Conservation (phyloP, 2,888 invertebrate species). For the Drosophila trichaetosa region DNA sequence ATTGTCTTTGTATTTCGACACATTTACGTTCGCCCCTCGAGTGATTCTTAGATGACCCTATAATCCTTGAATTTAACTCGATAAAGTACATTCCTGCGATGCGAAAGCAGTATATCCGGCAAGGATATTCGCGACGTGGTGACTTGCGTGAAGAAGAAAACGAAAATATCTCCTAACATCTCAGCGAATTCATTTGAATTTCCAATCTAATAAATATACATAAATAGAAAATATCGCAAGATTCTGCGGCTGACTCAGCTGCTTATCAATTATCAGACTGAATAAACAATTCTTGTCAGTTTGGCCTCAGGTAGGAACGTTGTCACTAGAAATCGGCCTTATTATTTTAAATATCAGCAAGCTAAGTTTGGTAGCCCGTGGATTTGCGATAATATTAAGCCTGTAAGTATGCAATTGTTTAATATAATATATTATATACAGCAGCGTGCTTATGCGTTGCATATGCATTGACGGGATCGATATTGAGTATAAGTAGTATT, state of each 20-base stretch:
- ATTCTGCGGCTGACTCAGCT: neutral
- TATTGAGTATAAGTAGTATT: neutral
- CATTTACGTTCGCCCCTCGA: no score
- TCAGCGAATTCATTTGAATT: neutral
- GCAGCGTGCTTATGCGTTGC: neutral
- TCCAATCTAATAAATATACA: neutral
- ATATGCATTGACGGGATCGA: neutral
- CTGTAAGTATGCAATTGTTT: conserved; percentile 12
- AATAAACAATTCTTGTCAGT: neutral
- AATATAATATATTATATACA: neutral
- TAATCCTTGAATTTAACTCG: no score
- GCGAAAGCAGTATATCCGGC: no score
- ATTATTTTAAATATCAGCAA: neutral
- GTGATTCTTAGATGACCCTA: no score
- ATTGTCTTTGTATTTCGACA: no score
- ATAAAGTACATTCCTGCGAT: no score
- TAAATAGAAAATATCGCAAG: neutral
- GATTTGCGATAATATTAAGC: neutral
- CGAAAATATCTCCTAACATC: neutral
- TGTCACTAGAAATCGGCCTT: neutral
- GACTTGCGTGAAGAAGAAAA: neutral
- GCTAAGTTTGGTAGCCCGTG: no score
- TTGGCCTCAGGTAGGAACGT: neutral
- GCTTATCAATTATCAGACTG: neutral
- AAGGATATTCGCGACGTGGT: no score